These are phyloP conservation scores for Falco columbarius DNA, from an alignment of 2,797 vertebrate species.

Conservation along the genomic window DNA sequence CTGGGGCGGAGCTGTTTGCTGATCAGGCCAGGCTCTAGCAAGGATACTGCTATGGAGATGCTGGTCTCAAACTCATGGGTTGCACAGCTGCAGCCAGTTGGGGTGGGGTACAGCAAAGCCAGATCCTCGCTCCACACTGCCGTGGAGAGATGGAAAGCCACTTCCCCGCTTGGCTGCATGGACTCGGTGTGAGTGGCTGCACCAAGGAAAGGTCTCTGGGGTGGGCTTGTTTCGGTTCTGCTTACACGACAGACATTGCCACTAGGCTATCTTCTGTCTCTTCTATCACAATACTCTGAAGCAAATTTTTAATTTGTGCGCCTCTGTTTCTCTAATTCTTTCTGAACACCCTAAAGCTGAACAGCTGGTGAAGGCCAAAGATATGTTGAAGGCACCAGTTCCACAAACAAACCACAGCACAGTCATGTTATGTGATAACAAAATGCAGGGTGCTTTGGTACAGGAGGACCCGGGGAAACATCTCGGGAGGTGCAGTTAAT, in stretches of 20 bases:
- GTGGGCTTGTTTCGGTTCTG: background rate
- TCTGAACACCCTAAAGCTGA: background rate
- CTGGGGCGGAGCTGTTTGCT: background rate
- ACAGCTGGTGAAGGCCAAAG: background rate
- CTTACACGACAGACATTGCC: rapidly evolving
- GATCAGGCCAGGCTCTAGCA: background rate
- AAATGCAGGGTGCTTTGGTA: background rate
- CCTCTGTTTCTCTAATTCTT: background rate
- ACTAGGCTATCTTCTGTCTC: background rate
- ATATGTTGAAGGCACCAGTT: background rate
- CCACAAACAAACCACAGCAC: background rate
- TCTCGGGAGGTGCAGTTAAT: background rate
- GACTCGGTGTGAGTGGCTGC: background rate
- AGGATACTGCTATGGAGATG: background rate
- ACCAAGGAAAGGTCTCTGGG: background rate
- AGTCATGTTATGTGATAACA: background rate
- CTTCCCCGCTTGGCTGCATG: rapidly evolving
- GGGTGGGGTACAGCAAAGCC: rapidly evolving
- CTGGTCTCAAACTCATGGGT: background rate
- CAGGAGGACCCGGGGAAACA: background rate
- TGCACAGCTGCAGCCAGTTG: background rate
- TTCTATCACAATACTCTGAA: background rate
- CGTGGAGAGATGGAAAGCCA: background rate
- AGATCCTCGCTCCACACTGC: background rate
- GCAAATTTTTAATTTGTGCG: background rate